Evolutionary conservation across 2,888 invertebrate genomes (phyloP), one percentile per base, ranked within the genome.

Genomic region (Melinaea menophilus): DNA sequence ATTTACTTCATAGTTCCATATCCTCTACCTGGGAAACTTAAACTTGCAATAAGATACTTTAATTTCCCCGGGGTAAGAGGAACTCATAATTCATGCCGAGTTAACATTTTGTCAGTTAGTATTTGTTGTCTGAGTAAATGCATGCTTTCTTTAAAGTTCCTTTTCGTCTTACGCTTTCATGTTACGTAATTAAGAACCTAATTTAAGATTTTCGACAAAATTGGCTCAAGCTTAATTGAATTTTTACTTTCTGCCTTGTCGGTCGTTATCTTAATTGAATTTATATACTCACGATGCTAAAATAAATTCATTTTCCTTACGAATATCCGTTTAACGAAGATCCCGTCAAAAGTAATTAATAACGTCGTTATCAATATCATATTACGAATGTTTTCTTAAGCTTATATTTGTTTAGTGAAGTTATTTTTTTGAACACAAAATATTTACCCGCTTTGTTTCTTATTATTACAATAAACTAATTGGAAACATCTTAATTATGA

Each of bases 81-180:
- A 79, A 77, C 84, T 87, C 88, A 90, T 90, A 90, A 89, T 88
- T 90, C 89, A 90, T 88, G 84, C 86, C 75, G 78, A 86, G 86
- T 87, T 88, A 86, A 85, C 88, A 84, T 90, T 90, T 88, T 89
- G 90, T 89, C 90, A 88, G 90, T 85, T 86, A 80, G 77, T 80
- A 84, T 86, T 89, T 85, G 85, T 84, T 84, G 81, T 60, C 74
- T 75, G 73, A 78, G 75, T 66, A 74, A 79, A 77, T 76, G 75
- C 78, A 85, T 83, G 80, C 78, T 79, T 79, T 79, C 74, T 79
- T 80, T 79, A 78, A 84, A 82, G 81, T 84, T 82, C 79, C 79
- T 80, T 82, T 81, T 75, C 69, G 75, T 73, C 66, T 73, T 71
- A 77, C 74, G 73, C 73, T 80, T 78, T 75, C 74, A 72, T 77